Base-by-base conservation (phyloP, 2,113 vertebrate genomes). In the Coryphaenoides rupestris region DNA sequence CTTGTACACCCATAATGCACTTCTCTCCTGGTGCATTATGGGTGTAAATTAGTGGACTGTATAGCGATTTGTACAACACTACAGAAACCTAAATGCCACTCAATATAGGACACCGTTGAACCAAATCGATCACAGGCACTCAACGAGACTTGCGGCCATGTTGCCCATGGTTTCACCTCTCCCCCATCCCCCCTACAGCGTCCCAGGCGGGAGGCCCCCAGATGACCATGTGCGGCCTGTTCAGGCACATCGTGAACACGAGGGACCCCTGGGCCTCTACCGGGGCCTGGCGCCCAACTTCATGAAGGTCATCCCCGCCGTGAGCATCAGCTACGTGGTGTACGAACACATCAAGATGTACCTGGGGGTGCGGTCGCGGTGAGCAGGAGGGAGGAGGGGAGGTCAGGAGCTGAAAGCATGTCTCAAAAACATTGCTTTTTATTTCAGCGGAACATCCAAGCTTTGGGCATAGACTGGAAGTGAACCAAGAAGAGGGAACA, bases 241-340 rank as follows among this genome's bases (percentile, higher is more conserved):
- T 99, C 88, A 93, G 74, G 66, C 93, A 97, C 66, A 98, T 99
- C 62, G 68, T 98, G 62, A 84, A 89, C 87, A 98, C 96, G 96
- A 99, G 67, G 96, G 96, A 2, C 80, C 92, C 0, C 87, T 81
- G 45, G 96, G 96, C 60, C 94, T 99, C 47, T 98, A 99, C 80
- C 78, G 96, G 57, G 96, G 96, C n/a, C 87, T 99, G 85, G 92
- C 95, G 0, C 96, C 96, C 5, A 99, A 99, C 86, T 99, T 98
- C 28, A 98, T 98, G 96, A 99, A 99, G 90, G 96, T 99, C 83
- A 96, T 98, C 55, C 96, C 96, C 0, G 95, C 96, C 0, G 96
- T 99, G 17, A 98, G 96, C 94, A 98, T 99, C 90, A 98, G 96
- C 90, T 99, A 99, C 0, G 96, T 99, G 83, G 96, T 99, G 0